Evolutionary conservation across 2,113 vertebrate species (phyloP).

Genomic region (Arothron firmamentum): DNA sequence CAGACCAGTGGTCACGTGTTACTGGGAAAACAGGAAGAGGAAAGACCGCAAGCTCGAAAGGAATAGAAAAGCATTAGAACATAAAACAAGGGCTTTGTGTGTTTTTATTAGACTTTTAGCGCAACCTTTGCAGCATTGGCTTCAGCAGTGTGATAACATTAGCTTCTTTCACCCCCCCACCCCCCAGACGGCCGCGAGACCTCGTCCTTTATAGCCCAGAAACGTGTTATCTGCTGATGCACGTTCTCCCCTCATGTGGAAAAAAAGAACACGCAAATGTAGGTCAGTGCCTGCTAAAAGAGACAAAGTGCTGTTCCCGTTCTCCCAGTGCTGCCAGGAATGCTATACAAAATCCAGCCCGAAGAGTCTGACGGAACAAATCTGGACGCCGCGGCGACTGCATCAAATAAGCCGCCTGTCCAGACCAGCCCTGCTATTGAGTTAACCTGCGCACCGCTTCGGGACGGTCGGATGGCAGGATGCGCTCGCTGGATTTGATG

Average conservation of each 20-base stretch:
- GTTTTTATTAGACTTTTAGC: too few species aligned
- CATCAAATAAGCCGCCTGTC: too few species aligned
- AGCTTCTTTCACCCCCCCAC: not conserved
- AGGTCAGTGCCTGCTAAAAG: slow-evolving; percentile 62
- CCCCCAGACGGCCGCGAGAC: not conserved
- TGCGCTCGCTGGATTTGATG: slow-evolving; percentile 17
- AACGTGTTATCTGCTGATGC: slow-evolving; percentile 47
- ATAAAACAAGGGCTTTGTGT: too few species aligned
- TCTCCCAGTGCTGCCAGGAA: slow-evolving; percentile 62
- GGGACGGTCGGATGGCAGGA: not conserved
- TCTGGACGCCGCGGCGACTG: not conserved
- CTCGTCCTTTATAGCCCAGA: slow-evolving; percentile 30
- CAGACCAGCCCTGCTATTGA: not conserved
- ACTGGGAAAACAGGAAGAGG: not conserved
- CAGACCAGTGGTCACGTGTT: slow-evolving; percentile 22
- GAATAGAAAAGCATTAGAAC: too few species aligned
- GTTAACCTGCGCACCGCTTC: not conserved
- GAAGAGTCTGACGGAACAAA: slow-evolving; percentile 25
- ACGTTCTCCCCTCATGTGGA: slow-evolving; percentile 66
- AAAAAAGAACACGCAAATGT: slow-evolving; percentile 64
- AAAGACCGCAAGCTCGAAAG: not conserved
- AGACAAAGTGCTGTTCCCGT: slow-evolving; percentile 48
- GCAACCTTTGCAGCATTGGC: not conserved
- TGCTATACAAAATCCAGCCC: slow-evolving; percentile 27
- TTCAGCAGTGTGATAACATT: not conserved